Evolutionary conservation across 1,140 invertebrate species (phyloP), one percentile per base, ranked within the genome.

Genomic region (Chrysopa pallens): DNA sequence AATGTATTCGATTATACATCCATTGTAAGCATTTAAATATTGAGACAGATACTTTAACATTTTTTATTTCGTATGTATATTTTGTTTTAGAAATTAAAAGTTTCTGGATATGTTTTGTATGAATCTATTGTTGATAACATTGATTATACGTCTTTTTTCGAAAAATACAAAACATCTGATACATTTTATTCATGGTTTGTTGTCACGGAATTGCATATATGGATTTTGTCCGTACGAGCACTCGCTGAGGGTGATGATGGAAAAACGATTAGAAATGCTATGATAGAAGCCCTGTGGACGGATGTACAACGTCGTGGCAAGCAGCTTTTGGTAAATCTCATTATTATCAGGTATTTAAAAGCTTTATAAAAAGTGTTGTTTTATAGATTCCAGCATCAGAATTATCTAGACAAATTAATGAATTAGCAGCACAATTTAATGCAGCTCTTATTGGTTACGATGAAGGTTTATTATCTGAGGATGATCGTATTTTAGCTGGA

Each of bases 381-480:
- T 23, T 23, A 23, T 23, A 23, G 17, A 23, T 23, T 23, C 17
- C 17, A 23, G 2, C 65, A 40, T 59, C 68, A 1, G 60, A 63
- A 41, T 69, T 72, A 14, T 68, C 60, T 29, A 62, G 65, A 42
- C 70, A 81, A 55, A 60, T 79, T 2, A 38, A 64, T 38, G 66
- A 72, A 41, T 54, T 88, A 6, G 75, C 72, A 8, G 67, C 83
- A 47, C 79, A 89, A 54, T 84, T 90, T 57, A 79, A 85, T 60
- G 83, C 82, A n/a, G 73, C 81, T 36, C 53, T 91, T 15, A 71
- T 90, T 47, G 70, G 70, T n/a, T 90, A 90, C 54, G 86, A 92
- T 59, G 86, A 91, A 68, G 86, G 84, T 14, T 53, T 90, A 11
- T 62, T 74, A 50, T 69, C 69, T 36, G 73, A 80, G 55, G 39